Evolutionary conservation across 2,113 vertebrate genomes (phyloP), one percentile per base, ranked within the genome.

Genomic region (Triplophysa rosa): DNA sequence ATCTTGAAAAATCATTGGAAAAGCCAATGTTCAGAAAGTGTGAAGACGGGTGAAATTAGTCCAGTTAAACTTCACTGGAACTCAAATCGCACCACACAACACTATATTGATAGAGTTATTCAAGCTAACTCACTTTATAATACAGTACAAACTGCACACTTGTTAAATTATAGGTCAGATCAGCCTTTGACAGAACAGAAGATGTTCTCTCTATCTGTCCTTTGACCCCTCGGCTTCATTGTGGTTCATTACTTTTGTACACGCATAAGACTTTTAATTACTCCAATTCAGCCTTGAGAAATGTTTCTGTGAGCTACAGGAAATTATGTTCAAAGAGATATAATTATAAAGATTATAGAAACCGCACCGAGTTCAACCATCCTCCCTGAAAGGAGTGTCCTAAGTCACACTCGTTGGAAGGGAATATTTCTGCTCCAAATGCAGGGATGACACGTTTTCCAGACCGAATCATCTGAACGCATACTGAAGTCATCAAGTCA

Each of bases 401-500:
- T 74, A 62, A 74, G 62, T 74, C 71, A 74, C 14, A 0, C 3
- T 24, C 29, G 58, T 3, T 61, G 14, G 14, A n/a, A 26, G 56
- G 4, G 56, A 45, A 62, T 61, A 73, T 73, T 73, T n/a, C 56
- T 21, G 58, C 37, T 73, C 8, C 3, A n/a, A 72, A 23, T 26
- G 49, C 68, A 70, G 47, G 7, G 4, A 37, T 33, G 70, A 74
- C 14, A 13, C 12, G 21, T 47, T 40, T 17, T 62, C 8, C 37
- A 63, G 37, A 63, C 37, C 16, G 8, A 72, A 6, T n/a, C n/a
- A n/a, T 58, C 2, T 21, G 64, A 40, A 7, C 23, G 17, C 77
- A 83, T 74, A 49, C 56, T 69, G 49, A 77, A 81, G 61, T 12
- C 21, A 77, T 79, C 54, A 70, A 37, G 12, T 54, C 37, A 33